Evolutionary conservation across 2,888 invertebrate species (phyloP), one percentile per base, ranked within the genome.

Genomic region (Ramazzottius varieornatus): DNA sequence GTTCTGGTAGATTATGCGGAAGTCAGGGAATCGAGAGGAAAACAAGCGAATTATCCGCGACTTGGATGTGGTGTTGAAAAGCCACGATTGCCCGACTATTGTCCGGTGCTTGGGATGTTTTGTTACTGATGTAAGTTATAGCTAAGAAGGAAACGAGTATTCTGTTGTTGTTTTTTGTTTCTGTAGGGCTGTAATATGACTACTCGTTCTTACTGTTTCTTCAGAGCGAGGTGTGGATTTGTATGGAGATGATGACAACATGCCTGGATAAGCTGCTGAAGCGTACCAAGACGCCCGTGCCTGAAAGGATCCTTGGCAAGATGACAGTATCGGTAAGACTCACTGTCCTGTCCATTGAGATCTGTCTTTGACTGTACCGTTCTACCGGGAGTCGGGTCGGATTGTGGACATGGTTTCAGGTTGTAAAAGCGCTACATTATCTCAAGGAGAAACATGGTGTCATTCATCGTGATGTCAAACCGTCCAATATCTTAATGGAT

Each of bases 211-310:
- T 54, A 16, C 24, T 29, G 54, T 65, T 65, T 32, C 68, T 72
- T 32, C 69, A 77, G 76, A 72, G 71, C 1, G 93, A 96, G 76
- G 94, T 98, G 0, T 96, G 96, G 92, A 96, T 99, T 74, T 98
- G 96, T 76, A 99, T 98, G 98, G 98, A 98, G 79, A 81, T 96
- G 70, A 98, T 99, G 98, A 86, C 91, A 20, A 92, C 93, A 32
- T 98, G 98, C 78, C 86, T 98, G 74, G 98, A 98, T 76, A 96
- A 96, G 79, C 79, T 99, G 73, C 81, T 94, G 68, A 91, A 90
- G 77, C 79, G 84, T 71, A 80, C 87, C 46, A 84, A 85, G 68
- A 83, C 83, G 70, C 86, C 92, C n/a, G 87, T 98, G 73, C 96
- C 96, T 1, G 96, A 98, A 79, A 82, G 83, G 71, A 91, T 98